These are phyloP conservation scores for Sciurus niger DNA, from an alignment of 2,113 vertebrate genomes.

Conservation along the genomic window DNA sequence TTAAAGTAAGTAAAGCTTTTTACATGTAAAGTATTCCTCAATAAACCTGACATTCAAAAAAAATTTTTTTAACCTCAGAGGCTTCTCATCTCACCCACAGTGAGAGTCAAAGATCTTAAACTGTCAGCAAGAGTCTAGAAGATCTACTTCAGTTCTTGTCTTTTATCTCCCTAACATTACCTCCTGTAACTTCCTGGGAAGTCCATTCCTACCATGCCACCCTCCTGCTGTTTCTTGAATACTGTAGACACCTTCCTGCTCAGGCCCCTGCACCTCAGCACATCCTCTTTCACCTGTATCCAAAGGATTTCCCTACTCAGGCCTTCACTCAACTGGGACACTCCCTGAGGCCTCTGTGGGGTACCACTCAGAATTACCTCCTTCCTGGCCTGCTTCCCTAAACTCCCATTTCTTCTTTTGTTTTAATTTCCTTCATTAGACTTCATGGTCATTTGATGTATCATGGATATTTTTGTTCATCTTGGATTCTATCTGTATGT, in stretches of 20 bases:
- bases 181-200: background rate
- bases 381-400: background rate
- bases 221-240: background rate
- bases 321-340: background rate
- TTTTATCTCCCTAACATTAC: background rate
- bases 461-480: background rate
- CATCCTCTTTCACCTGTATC: background rate
- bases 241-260: background rate
- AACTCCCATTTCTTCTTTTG: background rate
- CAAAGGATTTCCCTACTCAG: background rate
- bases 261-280: background rate
- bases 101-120: background rate
- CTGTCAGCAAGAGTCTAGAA: background rate
- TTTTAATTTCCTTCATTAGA: background rate
- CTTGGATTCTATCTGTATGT: background rate
- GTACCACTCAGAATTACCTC: background rate
- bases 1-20: background rate
- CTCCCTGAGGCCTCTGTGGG: background rate
- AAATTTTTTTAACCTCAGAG: background rate
- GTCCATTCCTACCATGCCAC: background rate
- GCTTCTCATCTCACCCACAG: background rate
- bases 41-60: background rate
- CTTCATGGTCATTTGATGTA: background rate
- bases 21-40: background rate
- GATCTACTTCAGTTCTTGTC: background rate